Evolutionary conservation across 2,888 invertebrate species (phyloP), one percentile per base, ranked within the genome.

Genomic region (Lissonota sp.): DNA sequence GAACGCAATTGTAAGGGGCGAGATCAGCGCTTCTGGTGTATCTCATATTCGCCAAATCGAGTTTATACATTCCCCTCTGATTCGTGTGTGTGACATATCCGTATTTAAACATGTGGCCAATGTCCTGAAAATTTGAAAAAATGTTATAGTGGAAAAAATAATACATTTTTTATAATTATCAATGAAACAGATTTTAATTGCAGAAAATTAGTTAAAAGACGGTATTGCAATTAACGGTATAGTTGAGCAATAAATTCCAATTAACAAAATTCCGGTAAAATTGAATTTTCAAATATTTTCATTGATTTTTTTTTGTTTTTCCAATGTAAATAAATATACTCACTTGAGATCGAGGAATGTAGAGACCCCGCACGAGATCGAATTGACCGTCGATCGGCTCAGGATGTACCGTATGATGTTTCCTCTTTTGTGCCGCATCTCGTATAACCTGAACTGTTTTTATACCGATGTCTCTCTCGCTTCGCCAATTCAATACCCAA

Each of bases 341-440:
- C 87, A 94, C 94, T 92, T 94, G 94, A 79, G 92, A 91, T 14
- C 94, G 94, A 5, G 95, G 95, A 83, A 95, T 94, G 90, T 94
- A 95, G 40, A 95, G 92, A 72, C 94, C 94, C 85, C 94, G 94
- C 5, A 96, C 96, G 86, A 96, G 93, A 92, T 96, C 96, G 90
- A 96, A 96, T 89, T 96, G 95, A 10, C 96, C 96, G 87, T 96
- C 96, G 57, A 96, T 95, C 0, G 96, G 96, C 88, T 96, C 95
- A 0, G 95, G 95, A 90, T 96, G 95, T 1, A 95, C 95, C 0
- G 95, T 95, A 88, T 95, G 95, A 90, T 96, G 96, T 88, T 95
- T 95, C 74, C 95, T 93, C 90, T 95, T 95, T 89, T 96, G 95
- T 14, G 95, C 95, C 40, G 96, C 96, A 89, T 96, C 95, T 60